phyloP scores from a whole-genome alignment of 1,140 invertebrate species.

The Tyrophagus putrescentiae region DNA sequence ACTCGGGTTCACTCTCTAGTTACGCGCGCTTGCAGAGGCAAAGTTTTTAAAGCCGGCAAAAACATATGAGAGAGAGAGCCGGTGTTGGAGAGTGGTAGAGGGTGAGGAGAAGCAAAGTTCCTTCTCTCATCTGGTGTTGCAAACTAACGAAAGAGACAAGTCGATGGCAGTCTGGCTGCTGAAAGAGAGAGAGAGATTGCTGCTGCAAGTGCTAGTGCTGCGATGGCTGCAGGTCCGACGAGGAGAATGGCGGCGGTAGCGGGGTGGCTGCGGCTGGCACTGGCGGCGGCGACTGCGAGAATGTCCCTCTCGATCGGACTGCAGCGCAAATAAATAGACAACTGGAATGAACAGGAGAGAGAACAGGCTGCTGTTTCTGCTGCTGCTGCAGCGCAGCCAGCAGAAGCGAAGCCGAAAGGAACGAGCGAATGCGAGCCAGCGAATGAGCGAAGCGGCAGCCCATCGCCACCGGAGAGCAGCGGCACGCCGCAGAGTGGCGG shows the following conservation, averaged over 20 bases:
- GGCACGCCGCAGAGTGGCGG: too few species aligned
- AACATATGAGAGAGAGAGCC: constrained; percentile 1
- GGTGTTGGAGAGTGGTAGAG: not conserved
- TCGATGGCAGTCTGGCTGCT: too few species aligned
- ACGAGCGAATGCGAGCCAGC: too few species aligned
- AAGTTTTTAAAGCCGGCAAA: not conserved
- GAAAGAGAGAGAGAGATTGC: too few species aligned
- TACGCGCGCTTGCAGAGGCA: not conserved
- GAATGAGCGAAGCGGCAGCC: too few species aligned
- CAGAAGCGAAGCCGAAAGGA: too few species aligned
- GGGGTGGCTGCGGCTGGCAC: not conserved
- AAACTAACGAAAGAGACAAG: too few species aligned
- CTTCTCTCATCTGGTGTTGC: too few species aligned
- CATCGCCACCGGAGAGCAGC: too few species aligned
- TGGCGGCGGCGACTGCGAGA: not conserved
- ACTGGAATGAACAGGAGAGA: constrained; percentile 1
- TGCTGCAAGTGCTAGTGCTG: constrained; percentile 1
- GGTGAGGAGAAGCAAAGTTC: not conserved
- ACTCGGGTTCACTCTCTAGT: too few species aligned
- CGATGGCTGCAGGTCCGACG: not conserved
- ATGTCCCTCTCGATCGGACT: too few species aligned
- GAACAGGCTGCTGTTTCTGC: not conserved
- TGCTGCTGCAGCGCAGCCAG: constrained; percentile 7
- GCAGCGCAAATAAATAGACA: too few species aligned
- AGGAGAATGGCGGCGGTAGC: not conserved